Conservation (phyloP, 2,797 vertebrate species). For the Muscicapa comitata region DNA sequence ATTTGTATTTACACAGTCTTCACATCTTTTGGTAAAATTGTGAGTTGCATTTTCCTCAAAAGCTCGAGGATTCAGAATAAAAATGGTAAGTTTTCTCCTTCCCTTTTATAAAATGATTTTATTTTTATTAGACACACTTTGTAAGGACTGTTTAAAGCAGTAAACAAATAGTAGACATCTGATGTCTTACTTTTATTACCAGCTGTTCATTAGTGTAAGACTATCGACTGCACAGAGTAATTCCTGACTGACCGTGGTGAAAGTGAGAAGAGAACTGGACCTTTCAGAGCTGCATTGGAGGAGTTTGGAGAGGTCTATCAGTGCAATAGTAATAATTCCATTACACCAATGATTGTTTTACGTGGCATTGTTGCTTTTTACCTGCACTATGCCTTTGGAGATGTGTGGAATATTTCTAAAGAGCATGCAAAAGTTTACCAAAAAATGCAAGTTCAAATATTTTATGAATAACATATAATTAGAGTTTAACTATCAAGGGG, state of each 20-base stretch:
- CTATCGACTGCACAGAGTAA: neutral
- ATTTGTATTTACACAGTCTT: neutral
- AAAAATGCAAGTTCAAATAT: neutral
- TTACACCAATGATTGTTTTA: neutral
- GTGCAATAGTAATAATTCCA: neutral
- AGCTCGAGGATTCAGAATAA: neutral
- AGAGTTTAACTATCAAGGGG: neutral
- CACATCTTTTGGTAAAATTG: neutral
- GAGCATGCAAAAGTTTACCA: neutral
- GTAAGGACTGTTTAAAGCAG: neutral
- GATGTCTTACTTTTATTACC: neutral
- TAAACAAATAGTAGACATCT: neutral
- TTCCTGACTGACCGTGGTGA: neutral
- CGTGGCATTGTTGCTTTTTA: neutral
- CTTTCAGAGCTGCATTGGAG: neutral
- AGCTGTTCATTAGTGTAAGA: neutral
- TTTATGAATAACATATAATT: neutral
- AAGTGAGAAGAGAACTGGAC: neutral
- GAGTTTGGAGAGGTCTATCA: neutral
- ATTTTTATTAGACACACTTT: neutral
- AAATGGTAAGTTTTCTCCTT: neutral
- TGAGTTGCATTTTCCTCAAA: neutral
- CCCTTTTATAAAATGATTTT: neutral
- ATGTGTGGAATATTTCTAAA: neutral
- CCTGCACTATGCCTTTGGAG: neutral